Evolutionary conservation across 2,888 invertebrate species (phyloP), one percentile per base, ranked within the genome.

Genomic region (Thymelicus sylvestris): DNA sequence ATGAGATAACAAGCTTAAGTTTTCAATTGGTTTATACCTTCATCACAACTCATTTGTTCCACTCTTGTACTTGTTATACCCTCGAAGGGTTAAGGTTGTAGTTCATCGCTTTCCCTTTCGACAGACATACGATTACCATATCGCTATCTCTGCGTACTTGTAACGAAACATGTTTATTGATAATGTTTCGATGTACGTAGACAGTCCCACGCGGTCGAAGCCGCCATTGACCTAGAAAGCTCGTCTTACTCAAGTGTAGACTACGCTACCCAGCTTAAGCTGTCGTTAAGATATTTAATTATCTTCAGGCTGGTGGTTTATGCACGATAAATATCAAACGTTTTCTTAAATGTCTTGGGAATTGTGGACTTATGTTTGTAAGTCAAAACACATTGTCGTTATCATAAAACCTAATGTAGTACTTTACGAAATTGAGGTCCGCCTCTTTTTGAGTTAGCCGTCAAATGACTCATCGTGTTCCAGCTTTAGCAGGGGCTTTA

Each of bases 141-240:
- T 12, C 44, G 44, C 44, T 44, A 12, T 44, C 44, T 44, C 39
- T 6, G 44, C 12, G 44, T 52, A 52, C 50, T 52, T 15, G 50
- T n/a, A 52, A 52, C 19, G n/a, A 39, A 57, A 66, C 66, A 66
- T 31, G 66, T 59, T 57, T 66, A 59, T 55, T 44, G 52, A 68
- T 62, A 68, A 52, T 41, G 19, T 52, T 52, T 47, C 67, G 50
- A 47, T 13, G 47, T n/a, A 19, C n/a, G 44, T 55, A 31, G 13
- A 3, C 57, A 44, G 63, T 57, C 63, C 38, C 68, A 63, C 63
- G 57, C 68, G 39, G 12, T 62, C 41, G 55, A 13, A 7, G 15
- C 47, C 57, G 41, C 67, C 66, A 55, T 68, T 68, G 68, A 68
- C 68, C 68, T 68, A 63, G 68, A 68, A 68, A 68, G 68, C 68